phyloP scores from a whole-genome alignment of 1,140 invertebrate genomes.

The Apis cerana region DNA sequence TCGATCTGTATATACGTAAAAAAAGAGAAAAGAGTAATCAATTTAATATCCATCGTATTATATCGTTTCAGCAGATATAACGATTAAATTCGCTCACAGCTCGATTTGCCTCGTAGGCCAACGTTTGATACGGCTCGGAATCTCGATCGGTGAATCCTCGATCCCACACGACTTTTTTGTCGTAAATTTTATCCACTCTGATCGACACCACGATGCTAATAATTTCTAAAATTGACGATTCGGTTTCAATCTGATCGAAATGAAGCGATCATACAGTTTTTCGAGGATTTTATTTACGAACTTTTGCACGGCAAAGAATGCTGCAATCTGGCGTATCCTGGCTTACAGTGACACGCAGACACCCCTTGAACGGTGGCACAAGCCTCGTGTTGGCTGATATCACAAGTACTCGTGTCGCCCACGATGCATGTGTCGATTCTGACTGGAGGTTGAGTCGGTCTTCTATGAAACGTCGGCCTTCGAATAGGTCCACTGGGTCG shows the following conservation, averaged over 20 bases:
- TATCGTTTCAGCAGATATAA: not conserved
- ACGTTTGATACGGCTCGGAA: slow-evolving; percentile 90
- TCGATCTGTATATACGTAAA: slow-evolving; percentile 84
- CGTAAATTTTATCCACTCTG: slow-evolving; percentile 91
- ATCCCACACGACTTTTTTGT: slow-evolving; percentile 89
- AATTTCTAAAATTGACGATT: slow-evolving; percentile 76
- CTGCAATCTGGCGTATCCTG: slow-evolving; percentile 90
- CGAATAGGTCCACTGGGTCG: slow-evolving; percentile 66
- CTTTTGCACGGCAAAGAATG: slow-evolving; percentile 90
- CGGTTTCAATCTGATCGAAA: not conserved
- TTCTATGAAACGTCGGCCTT: slow-evolving; percentile 81
- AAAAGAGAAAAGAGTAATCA: not conserved
- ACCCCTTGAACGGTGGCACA: slow-evolving; percentile 94
- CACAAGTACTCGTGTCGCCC: slow-evolving; percentile 95
- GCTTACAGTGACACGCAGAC: slow-evolving; percentile 94
- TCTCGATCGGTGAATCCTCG: slow-evolving; percentile 87
- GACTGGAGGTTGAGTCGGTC: slow-evolving; percentile 85
- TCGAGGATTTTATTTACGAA: slow-evolving; percentile 71
- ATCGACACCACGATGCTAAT: slow-evolving; percentile 90
- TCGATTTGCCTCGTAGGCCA: slow-evolving; percentile 91
- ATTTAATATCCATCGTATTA: not conserved
- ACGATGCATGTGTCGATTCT: slow-evolving; percentile 97
- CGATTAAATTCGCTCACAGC: slow-evolving; percentile 85
- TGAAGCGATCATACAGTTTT: not conserved
- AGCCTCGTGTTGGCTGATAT: slow-evolving; percentile 91